Evolutionary conservation across 2,797 vertebrate genomes (phyloP).

Genomic region (Macropodus opercularis): DNA sequence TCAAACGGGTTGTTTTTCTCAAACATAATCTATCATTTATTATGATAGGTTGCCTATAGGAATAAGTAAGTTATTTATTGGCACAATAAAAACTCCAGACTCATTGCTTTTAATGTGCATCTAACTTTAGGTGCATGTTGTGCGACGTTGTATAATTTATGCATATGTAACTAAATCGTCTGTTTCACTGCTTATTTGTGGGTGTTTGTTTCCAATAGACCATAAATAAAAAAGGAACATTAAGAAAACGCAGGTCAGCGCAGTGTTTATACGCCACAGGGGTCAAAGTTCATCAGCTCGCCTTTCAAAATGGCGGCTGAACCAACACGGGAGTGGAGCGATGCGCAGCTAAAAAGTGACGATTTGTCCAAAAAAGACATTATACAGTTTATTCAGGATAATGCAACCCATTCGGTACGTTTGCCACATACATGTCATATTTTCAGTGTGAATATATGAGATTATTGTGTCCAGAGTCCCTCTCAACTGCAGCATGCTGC

Average conservation of each 20-base stretch:
- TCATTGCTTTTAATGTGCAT: too few species aligned
- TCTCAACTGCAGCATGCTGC: conserved; percentile 21
- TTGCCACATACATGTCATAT: fast-evolving
- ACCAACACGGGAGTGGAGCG: conserved; percentile 87
- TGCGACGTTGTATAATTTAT: neutral
- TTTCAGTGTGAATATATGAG: fast-evolving
- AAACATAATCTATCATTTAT: too few species aligned
- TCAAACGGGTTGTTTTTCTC: too few species aligned
- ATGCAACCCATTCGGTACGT: conserved; percentile 89
- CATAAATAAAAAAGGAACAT: neutral
- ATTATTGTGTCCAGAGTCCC: neutral
- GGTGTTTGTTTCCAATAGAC: too few species aligned
- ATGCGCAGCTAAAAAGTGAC: conserved; percentile 91
- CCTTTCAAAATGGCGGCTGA: conserved; percentile 86
- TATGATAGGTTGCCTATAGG: too few species aligned
- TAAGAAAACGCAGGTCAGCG: neutral
- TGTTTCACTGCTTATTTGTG: neutral
- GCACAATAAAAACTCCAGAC: too few species aligned
- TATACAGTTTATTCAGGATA: conserved; percentile 93
- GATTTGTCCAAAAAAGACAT: conserved; percentile 93
- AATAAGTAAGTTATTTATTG: too few species aligned
- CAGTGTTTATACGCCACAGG: neutral
- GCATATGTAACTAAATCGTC: fast-evolving
- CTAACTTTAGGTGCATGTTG: fast-evolving
- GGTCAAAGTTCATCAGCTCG: conserved; percentile 66